Base-by-base conservation (phyloP, 2,113 vertebrate species). In the Passer montanus region DNA sequence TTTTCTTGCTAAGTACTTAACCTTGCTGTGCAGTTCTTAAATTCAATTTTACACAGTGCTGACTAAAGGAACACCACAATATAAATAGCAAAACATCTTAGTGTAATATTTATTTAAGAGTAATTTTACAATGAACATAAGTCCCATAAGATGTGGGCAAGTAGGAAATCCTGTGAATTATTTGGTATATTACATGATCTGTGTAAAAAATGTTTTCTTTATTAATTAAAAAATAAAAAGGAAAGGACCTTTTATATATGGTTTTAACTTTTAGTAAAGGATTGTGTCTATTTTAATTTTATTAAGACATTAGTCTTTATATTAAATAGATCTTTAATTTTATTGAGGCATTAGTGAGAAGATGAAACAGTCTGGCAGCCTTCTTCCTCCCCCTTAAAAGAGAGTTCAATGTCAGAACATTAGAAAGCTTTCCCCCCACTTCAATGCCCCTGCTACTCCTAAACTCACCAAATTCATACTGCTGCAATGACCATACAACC, bases 381-480 rank as follows among this genome's bases (percentile, higher is more conserved):
- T 63, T 66, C 22, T 62, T 43, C 17, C 22, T 17, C 11, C 14
- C 16, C 11, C 17, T 72, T 62, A 63, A 87, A 31, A 62, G 31
- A 15, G 2, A 72, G 18, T 44, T 58, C 64, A 41, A 39, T n/a
- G 31, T 4, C 31, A 89, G 52, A 39, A 33, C 5, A 27, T 4
- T 62, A 55, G 43, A 81, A 92, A 91, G 4, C 8, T 11, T 8
- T 78, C 5, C 11, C 87, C 20, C 13, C 7, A 46, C 18, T 9
- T 8, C 1, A 6, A 5, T 67, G 30, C 31, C 17, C 6, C 1
- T 49, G 10, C 28, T 46, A 10, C 10, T 3, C 5, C 9, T 24
- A 24, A 94, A 55, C 16, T 70, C 33, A 28, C 7, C 1, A 13
- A 85, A 20, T 55, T 24, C 41, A 9, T 76, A 4, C 13, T 91